Conservation (phyloP, 2,888 invertebrate genomes). For the Athrips mouffetella region DNA sequence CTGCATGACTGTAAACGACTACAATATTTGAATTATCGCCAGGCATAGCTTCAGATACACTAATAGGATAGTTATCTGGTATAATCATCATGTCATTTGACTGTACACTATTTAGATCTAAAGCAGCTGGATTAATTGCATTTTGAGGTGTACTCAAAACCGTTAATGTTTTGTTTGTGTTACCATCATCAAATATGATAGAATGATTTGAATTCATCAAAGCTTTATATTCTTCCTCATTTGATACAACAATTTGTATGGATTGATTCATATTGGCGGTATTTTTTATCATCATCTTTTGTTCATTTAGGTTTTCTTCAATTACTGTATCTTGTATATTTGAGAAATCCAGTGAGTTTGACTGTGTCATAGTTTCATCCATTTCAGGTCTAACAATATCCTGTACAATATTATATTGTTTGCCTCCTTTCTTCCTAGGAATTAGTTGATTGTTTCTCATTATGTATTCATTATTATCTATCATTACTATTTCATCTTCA, state of each 20-base stretch:
- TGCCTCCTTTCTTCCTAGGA: conserved; percentile 36
- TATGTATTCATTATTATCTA: conserved; percentile 80
- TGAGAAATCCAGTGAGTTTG: conserved; percentile 50
- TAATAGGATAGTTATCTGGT: conserved; percentile 78
- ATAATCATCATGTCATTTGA: conserved; percentile 81
- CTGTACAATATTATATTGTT: conserved; percentile 48
- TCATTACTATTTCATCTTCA: conserved; percentile 63
- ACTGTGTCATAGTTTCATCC: conserved; percentile 34
- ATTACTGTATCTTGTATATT: conserved; percentile 37
- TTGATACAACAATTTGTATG: conserved; percentile 71
- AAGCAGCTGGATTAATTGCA: conserved; percentile 43
- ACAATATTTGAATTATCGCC: conserved; percentile 80
- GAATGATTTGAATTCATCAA: conserved; percentile 65
- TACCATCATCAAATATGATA: conserved; percentile 63
- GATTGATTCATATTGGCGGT: conserved; percentile 51
- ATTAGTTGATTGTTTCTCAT: conserved; percentile 61
- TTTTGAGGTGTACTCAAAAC: conserved; percentile 54
- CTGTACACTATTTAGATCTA: conserved; percentile 71
- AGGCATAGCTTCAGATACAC: conserved; percentile 68
- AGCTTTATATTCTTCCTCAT: conserved; percentile 72
- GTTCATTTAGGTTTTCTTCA: conserved; percentile 36
- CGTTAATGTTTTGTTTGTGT: conserved; percentile 58
- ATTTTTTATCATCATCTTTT: conserved; percentile 54
- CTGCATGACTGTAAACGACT: conserved; percentile 80
- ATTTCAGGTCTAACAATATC: conserved; percentile 36